Percentiles rank a stretch among this genome's conserved stretches.
phyloP scores from a whole-genome alignment of 2,888 invertebrate species.

The Cheilosia urbana region DNA sequence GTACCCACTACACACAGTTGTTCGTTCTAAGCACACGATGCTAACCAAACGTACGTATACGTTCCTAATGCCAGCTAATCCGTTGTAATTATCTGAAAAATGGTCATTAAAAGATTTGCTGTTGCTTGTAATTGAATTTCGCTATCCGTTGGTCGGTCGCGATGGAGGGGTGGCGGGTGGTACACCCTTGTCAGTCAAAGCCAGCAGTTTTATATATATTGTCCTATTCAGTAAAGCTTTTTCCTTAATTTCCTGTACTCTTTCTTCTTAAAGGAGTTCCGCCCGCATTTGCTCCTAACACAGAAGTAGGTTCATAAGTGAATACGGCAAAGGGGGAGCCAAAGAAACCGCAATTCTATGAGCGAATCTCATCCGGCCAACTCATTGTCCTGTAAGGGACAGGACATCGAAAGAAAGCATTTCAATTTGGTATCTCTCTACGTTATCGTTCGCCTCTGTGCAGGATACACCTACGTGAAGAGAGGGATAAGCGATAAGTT shows the following conservation, averaged over 20 bases:
- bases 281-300: background rate
- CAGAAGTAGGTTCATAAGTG: conserved; percentile 19
- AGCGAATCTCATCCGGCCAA: conserved; percentile 52
- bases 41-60: conserved; percentile 44
- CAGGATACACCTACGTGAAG: background rate
- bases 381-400: conserved; percentile 27
- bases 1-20: background rate
- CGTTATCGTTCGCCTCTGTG: background rate
- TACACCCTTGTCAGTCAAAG: conserved; percentile 51
- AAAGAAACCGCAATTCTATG: conserved; percentile 27
- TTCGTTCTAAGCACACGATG: conserved; percentile 46
- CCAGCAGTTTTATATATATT: conserved; percentile 16
- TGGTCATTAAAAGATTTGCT: conserved; percentile 82
- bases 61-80: conserved; percentile 78
- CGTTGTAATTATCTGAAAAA: conserved; percentile 82
- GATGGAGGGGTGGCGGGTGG: too few relatives aligned
- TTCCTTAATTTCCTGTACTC: conserved; percentile 44
- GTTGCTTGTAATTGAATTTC: conserved; percentile 72
- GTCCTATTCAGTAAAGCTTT: conserved; percentile 36
- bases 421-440: conserved; percentile 21
- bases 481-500: conserved; percentile 77
- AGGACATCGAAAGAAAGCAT: background rate
- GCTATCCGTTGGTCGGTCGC: conserved; percentile 14
- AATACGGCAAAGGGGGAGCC: background rate
- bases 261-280: background rate